phyloP scores from a whole-genome alignment of 2,888 invertebrate species.

The Ennomos erosarius region DNA sequence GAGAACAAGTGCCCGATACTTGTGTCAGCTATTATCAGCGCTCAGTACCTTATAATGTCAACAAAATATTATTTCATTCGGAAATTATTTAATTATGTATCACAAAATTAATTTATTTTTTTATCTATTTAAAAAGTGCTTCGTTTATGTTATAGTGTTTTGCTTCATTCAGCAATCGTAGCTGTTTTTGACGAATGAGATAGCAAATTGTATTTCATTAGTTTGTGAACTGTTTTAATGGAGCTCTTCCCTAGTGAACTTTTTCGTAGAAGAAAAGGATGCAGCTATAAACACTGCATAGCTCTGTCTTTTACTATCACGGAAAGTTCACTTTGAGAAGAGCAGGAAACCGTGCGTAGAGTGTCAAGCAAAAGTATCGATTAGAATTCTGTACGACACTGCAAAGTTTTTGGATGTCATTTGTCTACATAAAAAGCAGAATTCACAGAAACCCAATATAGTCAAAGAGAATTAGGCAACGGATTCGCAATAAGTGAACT shows the following conservation, averaged over 20 bases:
- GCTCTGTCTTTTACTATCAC: no score
- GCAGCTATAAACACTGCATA: no score
- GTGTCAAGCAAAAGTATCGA: no score
- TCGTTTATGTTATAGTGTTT: constrained; percentile 65
- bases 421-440: no score
- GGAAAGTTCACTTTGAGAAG: no score
- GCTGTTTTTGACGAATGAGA: constrained; percentile 15
- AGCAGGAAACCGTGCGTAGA: no score
- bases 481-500: not conserved
- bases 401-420: no score
- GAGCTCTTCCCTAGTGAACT: no score
- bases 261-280: no score
- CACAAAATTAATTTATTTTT: constrained; percentile 60
- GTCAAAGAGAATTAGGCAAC: no score
- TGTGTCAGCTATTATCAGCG: constrained; percentile 52
- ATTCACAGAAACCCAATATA: not conserved
- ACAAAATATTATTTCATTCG: constrained; percentile 62
- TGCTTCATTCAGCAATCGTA: constrained; percentile 59
- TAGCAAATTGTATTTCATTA: not conserved
- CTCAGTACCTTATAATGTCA: constrained; percentile 60
- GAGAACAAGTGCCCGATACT: constrained; percentile 43
- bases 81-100: constrained; percentile 65
- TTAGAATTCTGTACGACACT: no score
- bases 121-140: constrained; percentile 43
- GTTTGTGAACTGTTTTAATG: no score